A percentile compares a stretch with the other conserved stretches of the same genome.
Conservation (phyloP, 1,140 invertebrate species). For the Psilanteris sp. region DNA sequence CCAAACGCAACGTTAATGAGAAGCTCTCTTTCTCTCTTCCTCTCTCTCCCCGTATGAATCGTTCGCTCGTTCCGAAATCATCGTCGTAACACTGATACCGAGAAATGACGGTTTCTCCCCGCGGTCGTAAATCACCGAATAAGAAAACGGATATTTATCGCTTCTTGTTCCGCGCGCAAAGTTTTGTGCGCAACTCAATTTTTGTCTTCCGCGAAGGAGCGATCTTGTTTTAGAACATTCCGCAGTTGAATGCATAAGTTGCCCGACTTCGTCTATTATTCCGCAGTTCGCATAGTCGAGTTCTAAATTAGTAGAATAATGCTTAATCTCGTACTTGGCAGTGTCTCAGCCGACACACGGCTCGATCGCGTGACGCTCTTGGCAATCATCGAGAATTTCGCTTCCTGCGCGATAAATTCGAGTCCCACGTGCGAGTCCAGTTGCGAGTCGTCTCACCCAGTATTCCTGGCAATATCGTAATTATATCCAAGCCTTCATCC, state of each 20-base stretch:
- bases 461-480: constrained; percentile 64
- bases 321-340: constrained; percentile 66
- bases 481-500: constrained; percentile 51
- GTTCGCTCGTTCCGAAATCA: constrained; percentile 15
- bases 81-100: constrained; percentile 15
- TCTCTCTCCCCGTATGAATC: constrained; percentile 38
- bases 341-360: constrained; percentile 59
- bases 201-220: constrained; percentile 34
- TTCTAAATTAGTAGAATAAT: constrained; percentile 65
- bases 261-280: constrained; percentile 54
- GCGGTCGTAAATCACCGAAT: constrained; percentile 13
- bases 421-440: constrained; percentile 62
- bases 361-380: constrained; percentile 66
- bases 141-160: constrained; percentile 30
- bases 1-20: constrained; percentile 36
- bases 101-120: background rate
- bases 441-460: constrained; percentile 54
- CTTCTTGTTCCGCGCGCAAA: constrained; percentile 6
- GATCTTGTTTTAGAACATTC: constrained; percentile 58
- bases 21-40: too few relatives aligned
- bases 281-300: constrained; percentile 44
- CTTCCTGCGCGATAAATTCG: constrained; percentile 67
- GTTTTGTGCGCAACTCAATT: constrained; percentile 22
- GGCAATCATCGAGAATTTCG: constrained; percentile 63
- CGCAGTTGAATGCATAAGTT: constrained; percentile 40